Conservation (phyloP, 2,797 vertebrate genomes). For the Cossypha caffra region DNA sequence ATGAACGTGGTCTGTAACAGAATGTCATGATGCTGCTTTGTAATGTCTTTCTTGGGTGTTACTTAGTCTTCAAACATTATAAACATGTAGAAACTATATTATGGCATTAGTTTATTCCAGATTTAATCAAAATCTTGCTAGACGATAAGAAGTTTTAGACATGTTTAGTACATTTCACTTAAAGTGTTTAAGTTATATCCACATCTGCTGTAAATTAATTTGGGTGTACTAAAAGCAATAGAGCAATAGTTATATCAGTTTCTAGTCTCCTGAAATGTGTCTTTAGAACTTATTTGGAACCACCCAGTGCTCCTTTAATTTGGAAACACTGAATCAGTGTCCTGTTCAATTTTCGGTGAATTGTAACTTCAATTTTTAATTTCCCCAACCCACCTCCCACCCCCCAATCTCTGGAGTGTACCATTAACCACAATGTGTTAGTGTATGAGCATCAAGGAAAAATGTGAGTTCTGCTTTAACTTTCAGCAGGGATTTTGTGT, state of each 20-base stretch:
- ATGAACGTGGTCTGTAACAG: neutral
- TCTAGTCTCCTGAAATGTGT: neutral
- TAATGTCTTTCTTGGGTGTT: neutral
- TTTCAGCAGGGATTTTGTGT: neutral
- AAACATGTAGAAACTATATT: neutral
- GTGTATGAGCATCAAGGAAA: slow-evolving; percentile 19
- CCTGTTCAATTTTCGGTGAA: slow-evolving; percentile 21
- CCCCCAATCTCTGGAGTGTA: neutral
- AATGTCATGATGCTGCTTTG: neutral
- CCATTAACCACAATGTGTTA: slow-evolving; percentile 2
- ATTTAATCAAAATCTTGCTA: neutral
- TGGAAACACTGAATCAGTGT: slow-evolving; percentile 29
- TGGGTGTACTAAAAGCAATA: neutral
- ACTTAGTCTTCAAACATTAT: neutral
- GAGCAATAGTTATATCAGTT: neutral
- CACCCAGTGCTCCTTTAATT: neutral
- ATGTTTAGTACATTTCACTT: neutral
- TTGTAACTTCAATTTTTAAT: neutral
- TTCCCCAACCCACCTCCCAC: no score
- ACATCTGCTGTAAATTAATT: slow-evolving; percentile 23
- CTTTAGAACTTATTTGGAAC: neutral
- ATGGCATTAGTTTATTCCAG: neutral
- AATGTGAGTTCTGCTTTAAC: slow-evolving; percentile 32
- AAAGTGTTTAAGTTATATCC: neutral
- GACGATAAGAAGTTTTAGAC: neutral